phyloP scores from a whole-genome alignment of 1,140 invertebrate genomes.

The Drosophila saltans region DNA sequence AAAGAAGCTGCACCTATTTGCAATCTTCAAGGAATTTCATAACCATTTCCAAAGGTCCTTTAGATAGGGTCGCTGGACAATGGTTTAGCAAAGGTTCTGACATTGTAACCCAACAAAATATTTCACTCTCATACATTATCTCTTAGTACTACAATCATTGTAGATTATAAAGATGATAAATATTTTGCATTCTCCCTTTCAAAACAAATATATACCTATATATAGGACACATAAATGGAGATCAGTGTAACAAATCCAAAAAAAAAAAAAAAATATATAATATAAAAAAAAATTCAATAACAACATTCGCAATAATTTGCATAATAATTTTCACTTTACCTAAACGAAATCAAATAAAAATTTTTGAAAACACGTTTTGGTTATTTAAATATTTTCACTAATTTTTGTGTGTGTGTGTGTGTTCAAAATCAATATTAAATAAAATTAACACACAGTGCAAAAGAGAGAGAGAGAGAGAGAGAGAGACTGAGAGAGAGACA shows the following conservation, averaged over 20 bases:
- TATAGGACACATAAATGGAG: neutral
- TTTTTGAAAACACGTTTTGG: conserved; percentile 68
- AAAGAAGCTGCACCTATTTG: too few species aligned
- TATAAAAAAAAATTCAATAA: conserved; percentile 23
- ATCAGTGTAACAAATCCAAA: neutral
- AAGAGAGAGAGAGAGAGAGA: conserved; percentile 22
- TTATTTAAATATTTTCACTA: conserved; percentile 77
- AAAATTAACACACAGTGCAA: conserved; percentile 40
- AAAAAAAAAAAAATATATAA: neutral
- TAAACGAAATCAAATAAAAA: conserved; percentile 28
- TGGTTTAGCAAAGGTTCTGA: too few species aligned
- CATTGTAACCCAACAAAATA: too few species aligned
- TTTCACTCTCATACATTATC: too few species aligned
- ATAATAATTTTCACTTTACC: conserved; percentile 54
- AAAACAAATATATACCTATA: too few species aligned
- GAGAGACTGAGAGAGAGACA: conserved; percentile 42
- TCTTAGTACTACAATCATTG: too few species aligned
- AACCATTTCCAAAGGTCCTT: too few species aligned
- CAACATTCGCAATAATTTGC: conserved; percentile 26
- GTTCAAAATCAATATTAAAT: conserved; percentile 35
- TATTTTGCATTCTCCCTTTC: neutral
- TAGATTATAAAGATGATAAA: too few species aligned
- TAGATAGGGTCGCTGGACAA: too few species aligned
- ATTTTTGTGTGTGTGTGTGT: conserved; percentile 43
- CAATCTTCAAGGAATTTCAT: too few species aligned